Evolutionary conservation across 2,797 vertebrate species (phyloP).

Genomic region (Coccyzus lansbergi): DNA sequence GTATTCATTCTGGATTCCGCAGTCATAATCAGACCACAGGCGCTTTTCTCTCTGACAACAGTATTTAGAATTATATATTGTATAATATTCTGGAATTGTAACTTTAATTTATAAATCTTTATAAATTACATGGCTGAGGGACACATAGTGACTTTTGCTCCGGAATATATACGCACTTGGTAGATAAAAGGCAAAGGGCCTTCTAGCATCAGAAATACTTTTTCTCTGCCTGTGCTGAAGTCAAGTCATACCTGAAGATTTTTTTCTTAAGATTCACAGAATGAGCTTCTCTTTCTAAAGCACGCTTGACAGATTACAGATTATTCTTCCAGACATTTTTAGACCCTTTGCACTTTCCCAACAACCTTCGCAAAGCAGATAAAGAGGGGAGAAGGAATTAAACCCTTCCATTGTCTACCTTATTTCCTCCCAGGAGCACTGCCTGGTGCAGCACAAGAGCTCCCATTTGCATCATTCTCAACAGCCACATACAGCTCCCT

Average conservation of each 20-base stretch:
- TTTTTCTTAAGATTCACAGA: not conserved
- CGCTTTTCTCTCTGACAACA: not conserved
- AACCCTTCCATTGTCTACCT: not conserved
- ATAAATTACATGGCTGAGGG: not conserved
- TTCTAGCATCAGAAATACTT: not conserved
- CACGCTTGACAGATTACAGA: not conserved
- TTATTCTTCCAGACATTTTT: not conserved
- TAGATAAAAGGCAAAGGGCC: not conserved
- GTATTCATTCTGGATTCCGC: not conserved
- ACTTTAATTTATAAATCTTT: not conserved
- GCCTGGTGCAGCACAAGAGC: not conserved
- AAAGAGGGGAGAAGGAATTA: not conserved
- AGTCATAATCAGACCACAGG: slow-evolving; percentile 11
- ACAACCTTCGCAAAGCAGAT: not conserved
- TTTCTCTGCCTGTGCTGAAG: not conserved
- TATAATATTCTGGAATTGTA: not conserved
- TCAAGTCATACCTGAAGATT: not conserved
- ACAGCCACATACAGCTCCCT: not conserved
- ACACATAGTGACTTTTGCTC: not conserved
- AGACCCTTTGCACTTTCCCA: not conserved
- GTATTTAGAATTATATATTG: not conserved
- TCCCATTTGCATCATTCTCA: not conserved
- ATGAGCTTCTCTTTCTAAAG: not conserved
- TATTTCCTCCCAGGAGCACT: not conserved
- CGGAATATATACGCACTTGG: not conserved